Conservation (phyloP, 2,888 invertebrate species). For the Athrips mouffetella region DNA sequence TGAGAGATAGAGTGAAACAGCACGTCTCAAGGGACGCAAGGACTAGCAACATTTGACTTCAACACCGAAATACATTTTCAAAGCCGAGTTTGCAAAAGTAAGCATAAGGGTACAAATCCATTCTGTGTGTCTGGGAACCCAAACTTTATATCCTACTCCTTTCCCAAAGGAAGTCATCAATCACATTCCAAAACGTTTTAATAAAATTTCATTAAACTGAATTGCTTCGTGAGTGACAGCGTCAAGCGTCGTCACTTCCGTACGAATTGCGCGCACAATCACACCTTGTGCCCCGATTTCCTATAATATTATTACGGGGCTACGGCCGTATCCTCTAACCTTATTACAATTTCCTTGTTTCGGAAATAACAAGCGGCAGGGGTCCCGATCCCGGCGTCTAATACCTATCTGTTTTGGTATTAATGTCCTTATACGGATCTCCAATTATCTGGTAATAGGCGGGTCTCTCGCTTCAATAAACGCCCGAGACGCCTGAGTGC, state of each 20-base stretch:
- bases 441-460: slow-evolving; percentile 57
- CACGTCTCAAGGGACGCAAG: not conserved
- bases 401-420: slow-evolving; percentile 69
- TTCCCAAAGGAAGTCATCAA: slow-evolving; percentile 8
- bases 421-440: slow-evolving; percentile 64
- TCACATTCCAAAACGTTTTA: slow-evolving; percentile 18
- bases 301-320: slow-evolving; percentile 54
- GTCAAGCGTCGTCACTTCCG: slow-evolving; percentile 25
- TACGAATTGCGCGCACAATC: slow-evolving; percentile 33
- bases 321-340: slow-evolving; percentile 52
- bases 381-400: slow-evolving; percentile 48
- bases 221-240: slow-evolving; percentile 35
- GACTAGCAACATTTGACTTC: slow-evolving; percentile 3
- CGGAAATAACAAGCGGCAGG: slow-evolving; percentile 53
- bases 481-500: slow-evolving; percentile 30
- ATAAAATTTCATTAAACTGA: slow-evolving; percentile 29
- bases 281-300: slow-evolving; percentile 45
- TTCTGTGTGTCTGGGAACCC: not conserved
- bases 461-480: slow-evolving; percentile 41
- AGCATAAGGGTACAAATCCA: not conserved
- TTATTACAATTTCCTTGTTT: slow-evolving; percentile 64
- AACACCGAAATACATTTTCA: not conserved
- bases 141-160: not conserved
- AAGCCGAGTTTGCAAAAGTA: not conserved
- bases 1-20: not conserved